Conservation (phyloP, 2,888 invertebrate species). For the Sceliomorpha sp. region DNA sequence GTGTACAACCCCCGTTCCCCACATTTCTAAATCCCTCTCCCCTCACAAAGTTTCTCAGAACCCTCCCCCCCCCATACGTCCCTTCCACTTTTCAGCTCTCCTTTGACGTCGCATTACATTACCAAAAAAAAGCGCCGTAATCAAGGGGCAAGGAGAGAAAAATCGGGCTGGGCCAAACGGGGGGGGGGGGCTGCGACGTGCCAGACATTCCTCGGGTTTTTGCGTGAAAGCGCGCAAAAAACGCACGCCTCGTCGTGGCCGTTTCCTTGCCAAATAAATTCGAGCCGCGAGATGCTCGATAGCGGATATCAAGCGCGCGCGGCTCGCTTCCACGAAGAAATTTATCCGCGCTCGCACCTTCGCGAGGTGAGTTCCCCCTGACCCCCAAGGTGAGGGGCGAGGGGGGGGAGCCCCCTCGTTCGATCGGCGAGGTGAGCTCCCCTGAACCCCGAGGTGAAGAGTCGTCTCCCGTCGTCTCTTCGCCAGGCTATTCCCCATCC, state of each 20-base stretch:
- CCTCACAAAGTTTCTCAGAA: no score
- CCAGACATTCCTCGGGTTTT: conserved; percentile 48
- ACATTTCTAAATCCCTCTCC: no score
- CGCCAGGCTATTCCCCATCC: conserved; percentile 10
- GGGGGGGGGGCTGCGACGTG: conserved; percentile 35
- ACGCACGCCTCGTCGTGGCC: conserved; percentile 28
- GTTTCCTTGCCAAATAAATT: conserved; percentile 57
- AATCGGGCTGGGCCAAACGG: conserved; percentile 34
- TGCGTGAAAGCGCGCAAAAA: conserved; percentile 43
- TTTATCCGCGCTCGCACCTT: conserved; percentile 53
- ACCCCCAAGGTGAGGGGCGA: no score
- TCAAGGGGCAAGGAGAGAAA: conserved; percentile 16
- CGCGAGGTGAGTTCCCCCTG: conserved; percentile 15
- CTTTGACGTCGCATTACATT: conserved; percentile 40
- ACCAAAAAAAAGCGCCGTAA: conserved; percentile 35
- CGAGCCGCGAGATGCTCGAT: conserved; percentile 58
- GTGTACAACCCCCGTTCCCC: no score
- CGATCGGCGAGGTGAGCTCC: no score
- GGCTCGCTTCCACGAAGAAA: conserved; percentile 48
- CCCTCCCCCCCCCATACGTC: no score
- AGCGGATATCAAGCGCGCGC: conserved; percentile 57
- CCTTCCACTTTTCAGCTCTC: no score
- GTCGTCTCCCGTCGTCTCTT: no score
- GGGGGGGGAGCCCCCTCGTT: no score
- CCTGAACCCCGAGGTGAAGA: no score